phyloP scores from a whole-genome alignment of 1,140 invertebrate genomes.

The Sesamia nonagrioides region DNA sequence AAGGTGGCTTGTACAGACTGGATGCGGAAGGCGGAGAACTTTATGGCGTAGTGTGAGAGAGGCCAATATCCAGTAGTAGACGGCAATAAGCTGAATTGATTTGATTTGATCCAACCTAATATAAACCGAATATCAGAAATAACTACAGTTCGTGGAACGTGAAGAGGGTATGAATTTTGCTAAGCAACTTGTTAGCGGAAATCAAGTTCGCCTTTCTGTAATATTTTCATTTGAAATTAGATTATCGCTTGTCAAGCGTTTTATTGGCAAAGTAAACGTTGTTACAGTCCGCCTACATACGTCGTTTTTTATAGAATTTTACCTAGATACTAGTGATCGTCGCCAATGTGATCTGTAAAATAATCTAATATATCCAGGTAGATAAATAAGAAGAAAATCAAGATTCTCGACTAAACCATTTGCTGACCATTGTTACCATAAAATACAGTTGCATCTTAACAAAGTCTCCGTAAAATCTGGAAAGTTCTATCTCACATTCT shows the following conservation, averaged over 20 bases:
- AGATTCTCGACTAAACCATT: no score
- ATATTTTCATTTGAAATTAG: constrained; percentile 23
- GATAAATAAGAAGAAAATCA: no score
- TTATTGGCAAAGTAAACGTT: constrained; percentile 14
- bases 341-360: background rate
- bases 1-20: no score
- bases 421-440: no score
- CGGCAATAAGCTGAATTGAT: no score
- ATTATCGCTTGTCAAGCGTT: constrained; percentile 17
- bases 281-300: constrained; percentile 26
- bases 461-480: no score
- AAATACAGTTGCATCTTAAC: no score
- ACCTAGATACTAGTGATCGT: background rate
- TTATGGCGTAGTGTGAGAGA: no score
- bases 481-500: no score
- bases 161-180: background rate
- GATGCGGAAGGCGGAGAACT: no score
- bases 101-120: background rate
- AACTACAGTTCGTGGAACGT: background rate
- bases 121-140: background rate
- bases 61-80: no score
- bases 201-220: constrained; percentile 19
- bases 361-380: no score
- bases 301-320: background rate
- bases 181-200: constrained; percentile 14